Base-by-base conservation (phyloP, 2,888 invertebrate species). In the Synergus laeviventris region DNA sequence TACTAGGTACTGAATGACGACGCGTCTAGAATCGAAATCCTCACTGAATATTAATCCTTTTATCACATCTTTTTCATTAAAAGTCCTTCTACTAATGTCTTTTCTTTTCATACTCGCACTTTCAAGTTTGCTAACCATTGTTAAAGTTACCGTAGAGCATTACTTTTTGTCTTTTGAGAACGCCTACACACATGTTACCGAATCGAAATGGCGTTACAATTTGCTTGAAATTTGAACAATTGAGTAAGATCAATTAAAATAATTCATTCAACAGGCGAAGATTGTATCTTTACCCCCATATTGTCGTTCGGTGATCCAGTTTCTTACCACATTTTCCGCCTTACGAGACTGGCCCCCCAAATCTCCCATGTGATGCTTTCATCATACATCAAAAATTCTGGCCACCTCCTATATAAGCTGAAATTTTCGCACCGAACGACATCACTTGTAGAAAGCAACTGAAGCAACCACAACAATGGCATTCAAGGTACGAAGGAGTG, bases 401-500 rank as follows among this genome's bases (percentile, higher is more conserved):
- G 8, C 61, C 54, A 24, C 64, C 70, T 70, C 49, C 70, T 70
- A 70, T 70, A 70, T 45, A 70, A 70, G 31, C 45, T 31, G 45
- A 45, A 36, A 45, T 49, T 45, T 70, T 49, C 7, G 5, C 31
- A 45, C 31, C 70, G 70, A 70, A 70, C 24, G 70, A 82, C 78
- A 86, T 86, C 86, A 86, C 79, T 86, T 84, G 82, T 86, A 82
- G 83, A 82, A 81, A 82, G 84, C 80, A 84, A 83, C 76, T 62
- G 75, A 82, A 79, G 81, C 74, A 79, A 78, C 42, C 61, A 73
- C 83, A 83, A 81, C 84, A 83, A 89, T 89, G 89, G 89, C 87
- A 76, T 88, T 88, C 87, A 88, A 89, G 87, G 89, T 89, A 87
- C 85, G 21, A 2, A 42, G 12, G 1, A 49, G n/a, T 49, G 49